phyloP scores from a whole-genome alignment of 2,113 vertebrate species.

The Taxidea taxus region DNA sequence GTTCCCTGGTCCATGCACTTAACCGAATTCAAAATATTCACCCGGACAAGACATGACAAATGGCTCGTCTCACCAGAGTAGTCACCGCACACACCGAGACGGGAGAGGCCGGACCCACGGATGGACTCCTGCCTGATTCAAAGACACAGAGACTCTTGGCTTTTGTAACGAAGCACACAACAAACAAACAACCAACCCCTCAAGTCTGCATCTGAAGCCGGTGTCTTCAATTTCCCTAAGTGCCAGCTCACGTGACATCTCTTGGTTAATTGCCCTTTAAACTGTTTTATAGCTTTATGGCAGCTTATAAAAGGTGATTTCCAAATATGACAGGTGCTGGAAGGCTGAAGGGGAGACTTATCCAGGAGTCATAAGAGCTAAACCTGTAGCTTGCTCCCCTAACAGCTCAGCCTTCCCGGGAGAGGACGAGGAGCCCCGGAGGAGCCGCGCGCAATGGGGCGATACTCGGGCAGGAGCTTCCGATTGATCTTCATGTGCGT shows the following conservation, averaged over 20 bases:
- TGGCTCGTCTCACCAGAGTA: background rate
- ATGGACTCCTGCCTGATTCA: background rate
- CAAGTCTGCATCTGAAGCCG: background rate
- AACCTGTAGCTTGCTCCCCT: accelerated
- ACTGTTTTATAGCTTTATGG: constrained; percentile 85
- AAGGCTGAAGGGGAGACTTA: constrained; percentile 55
- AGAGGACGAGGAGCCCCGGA: background rate
- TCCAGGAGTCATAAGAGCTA: background rate
- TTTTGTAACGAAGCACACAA: background rate
- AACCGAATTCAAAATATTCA: background rate
- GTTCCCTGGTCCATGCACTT: background rate
- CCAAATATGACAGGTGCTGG: constrained; percentile 57
- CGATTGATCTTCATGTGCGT: constrained; percentile 81
- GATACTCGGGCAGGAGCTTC: constrained; percentile 79
- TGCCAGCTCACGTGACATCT: constrained; percentile 54
- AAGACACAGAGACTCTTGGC: background rate
- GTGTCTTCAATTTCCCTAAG: background rate
- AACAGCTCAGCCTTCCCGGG: background rate
- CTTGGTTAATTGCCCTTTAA: constrained; percentile 82
- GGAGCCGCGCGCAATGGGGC: constrained; percentile 74
- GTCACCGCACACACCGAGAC: accelerated
- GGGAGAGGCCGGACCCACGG: background rate
- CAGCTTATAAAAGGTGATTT: constrained; percentile 81
- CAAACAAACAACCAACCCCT: background rate
- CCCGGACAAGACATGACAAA: background rate